phyloP scores from a whole-genome alignment of 53 echinoderm and acorn worm species.

The Zoroaster sp. region DNA sequence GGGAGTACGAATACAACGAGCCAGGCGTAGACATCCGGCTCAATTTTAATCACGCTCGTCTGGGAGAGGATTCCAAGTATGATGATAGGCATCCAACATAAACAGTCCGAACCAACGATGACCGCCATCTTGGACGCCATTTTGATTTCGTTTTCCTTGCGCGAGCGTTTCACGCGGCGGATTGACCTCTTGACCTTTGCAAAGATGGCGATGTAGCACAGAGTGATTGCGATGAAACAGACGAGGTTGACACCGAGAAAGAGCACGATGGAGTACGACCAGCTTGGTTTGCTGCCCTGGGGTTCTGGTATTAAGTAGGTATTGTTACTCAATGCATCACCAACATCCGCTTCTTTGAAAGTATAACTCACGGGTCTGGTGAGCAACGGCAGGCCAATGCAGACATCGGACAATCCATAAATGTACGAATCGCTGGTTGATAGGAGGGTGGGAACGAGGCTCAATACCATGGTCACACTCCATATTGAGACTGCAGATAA shows the following conservation, averaged over 20 bases:
- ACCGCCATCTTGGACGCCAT: constrained; percentile 61
- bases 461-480: neutral
- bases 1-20: constrained; percentile 47
- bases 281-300: neutral
- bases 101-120: constrained; percentile 54
- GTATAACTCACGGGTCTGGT: constrained; percentile 14
- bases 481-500: constrained; percentile 4
- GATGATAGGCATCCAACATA: constrained; percentile 73
- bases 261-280: constrained; percentile 59
- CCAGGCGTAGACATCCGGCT: constrained; percentile 44
- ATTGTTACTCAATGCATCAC: neutral
- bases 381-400: constrained; percentile 41
- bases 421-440: neutral
- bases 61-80: constrained; percentile 67
- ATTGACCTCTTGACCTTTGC: constrained; percentile 23
- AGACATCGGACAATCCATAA: constrained; percentile 49
- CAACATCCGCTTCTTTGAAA: neutral
- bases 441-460: constrained; percentile 1
- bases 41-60: constrained; percentile 25
- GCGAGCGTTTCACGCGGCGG: neutral
- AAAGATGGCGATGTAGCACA: constrained; percentile 57
- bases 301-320: neutral
- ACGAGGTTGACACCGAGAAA: constrained; percentile 62
- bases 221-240: constrained; percentile 38
- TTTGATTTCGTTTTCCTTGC: constrained; percentile 25